Evolutionary conservation across 2,113 vertebrate species (phyloP), one percentile per base, ranked within the genome.

Genomic region (Austrofundulus limnaeus): DNA sequence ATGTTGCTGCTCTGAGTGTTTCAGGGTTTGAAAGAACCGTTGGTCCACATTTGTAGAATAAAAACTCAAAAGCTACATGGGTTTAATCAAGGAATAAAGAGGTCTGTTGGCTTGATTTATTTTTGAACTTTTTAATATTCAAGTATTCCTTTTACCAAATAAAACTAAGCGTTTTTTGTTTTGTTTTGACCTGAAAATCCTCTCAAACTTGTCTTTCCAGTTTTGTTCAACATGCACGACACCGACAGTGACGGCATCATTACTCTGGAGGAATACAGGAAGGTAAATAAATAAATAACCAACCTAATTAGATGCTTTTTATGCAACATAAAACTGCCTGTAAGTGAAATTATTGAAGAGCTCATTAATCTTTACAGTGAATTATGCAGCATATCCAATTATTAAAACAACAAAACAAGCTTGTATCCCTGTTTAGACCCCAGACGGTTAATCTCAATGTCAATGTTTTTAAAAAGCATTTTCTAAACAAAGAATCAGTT

Each of bases 181-280:
- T 57, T 80, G 55, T 66, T 78, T 24, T n/a, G 4, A 0, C 7
- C 31, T 4, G 1, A 68, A 62, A 61, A 39, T 54, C 55, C 11
- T 15, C 46, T 15, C 20, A 45, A 23, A 11, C 5, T 11, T 48
- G n/a, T 38, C 65, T 62, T 47, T 46, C 0, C 82, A 98, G 96
- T 99, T 85, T 92, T 98, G 63, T 98, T 98, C 89, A 96, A 96
- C 87, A 98, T 99, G 96, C 97, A 98, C 0, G 97, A 99, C 89
- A 94, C 94, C 0, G 94, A 99, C 90, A 92, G 92, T 0, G 95
- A 98, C 0, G 96, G 96, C 51, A 92, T 90, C 80, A 98, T 99
- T 89, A 95, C 95, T 0, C 77, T 98, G 91, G 90, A 89, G 10
- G 97, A 99, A 63, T 98, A 98, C 84, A 91, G 94, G 90, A 94